Base-by-base conservation (phyloP, 92 coral and sea anemone species). In the Galaxea fascicularis region DNA sequence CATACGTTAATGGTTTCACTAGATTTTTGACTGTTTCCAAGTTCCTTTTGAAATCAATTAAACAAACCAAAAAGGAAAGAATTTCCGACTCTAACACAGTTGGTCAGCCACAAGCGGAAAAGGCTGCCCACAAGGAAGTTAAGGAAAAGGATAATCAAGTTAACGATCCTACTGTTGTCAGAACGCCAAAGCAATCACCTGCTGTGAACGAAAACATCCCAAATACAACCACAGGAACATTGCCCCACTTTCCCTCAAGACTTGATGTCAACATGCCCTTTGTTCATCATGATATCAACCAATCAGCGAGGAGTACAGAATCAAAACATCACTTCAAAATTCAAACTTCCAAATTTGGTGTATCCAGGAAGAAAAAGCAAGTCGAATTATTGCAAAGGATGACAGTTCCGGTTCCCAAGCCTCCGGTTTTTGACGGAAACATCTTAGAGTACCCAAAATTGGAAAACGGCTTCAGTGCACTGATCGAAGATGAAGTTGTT, bases 381-480 rank as follows among this genome's bases (percentile, higher is more conserved):
- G 78, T 60, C 13, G 66, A 60, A 60, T 24, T 60, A 24, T 28
- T 60, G 29, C 53, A 85, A 90, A 59, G 12, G 24, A 21, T 25
- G 94, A 68, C 80, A 5, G 78, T 82, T 53, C 87, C 79, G 22
- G 51, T 72, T 4, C 70, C 59, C n/a, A 82, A 82, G 51, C 86
- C 86, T 22, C 87, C 87, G 15, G 74, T 82, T 1, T 82, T n/a
- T n/a, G n/a, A n/a, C n/a, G 88, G 93, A 17, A 35, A 85, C 18
- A 86, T 90, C n/a, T 73, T 90, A 1, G 85, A 86, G 10, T 90
- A 80, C n/a, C 93, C 93, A 3, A 86, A 77, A 65, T n/a, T n/a
- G n/a, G n/a, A n/a, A n/a, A n/a, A n/a, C n/a, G n/a, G n/a, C n/a
- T n/a, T n/a, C n/a, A n/a, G 82, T 22, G 90, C 87, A n/a, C 78